Conservation (phyloP, 30 jellyfish, hydroid and myxozoan genomes). For the Turritopsis rubra region DNA sequence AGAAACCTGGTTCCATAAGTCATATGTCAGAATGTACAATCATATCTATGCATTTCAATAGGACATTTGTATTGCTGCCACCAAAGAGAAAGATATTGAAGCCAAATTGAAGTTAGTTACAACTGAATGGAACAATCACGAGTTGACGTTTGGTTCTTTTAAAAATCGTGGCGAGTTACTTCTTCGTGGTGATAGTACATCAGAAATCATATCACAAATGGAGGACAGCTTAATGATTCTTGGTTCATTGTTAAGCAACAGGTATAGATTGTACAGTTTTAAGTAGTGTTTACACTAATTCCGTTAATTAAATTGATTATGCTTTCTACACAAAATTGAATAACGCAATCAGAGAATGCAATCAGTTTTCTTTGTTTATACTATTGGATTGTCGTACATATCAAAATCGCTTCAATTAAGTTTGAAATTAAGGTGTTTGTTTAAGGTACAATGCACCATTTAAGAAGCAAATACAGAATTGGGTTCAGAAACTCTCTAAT, state of each 20-base stretch:
- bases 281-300: no score
- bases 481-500: slow-evolving; percentile 69
- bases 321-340: no score
- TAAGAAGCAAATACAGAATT: slow-evolving; percentile 65
- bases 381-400: neutral
- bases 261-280: slow-evolving; percentile 28
- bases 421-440: neutral
- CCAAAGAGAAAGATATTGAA: slow-evolving; percentile 77
- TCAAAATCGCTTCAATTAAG: no score
- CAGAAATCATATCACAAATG: slow-evolving; percentile 73
- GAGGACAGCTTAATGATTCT: slow-evolving; percentile 86
- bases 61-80: slow-evolving; percentile 87
- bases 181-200: slow-evolving; percentile 65
- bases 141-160: slow-evolving; percentile 52
- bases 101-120: slow-evolving; percentile 70
- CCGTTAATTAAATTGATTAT: no score
- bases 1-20: no score
- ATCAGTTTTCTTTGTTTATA: neutral
- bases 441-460: slow-evolving; percentile 73
- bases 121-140: slow-evolving; percentile 80
- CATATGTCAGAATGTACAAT: neutral
- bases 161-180: slow-evolving; percentile 79
- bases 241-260: slow-evolving; percentile 75
- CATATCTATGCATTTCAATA: neutral
- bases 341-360: no score